Evolutionary conservation across 2,888 invertebrate species (phyloP).

Genomic region (Nephrotoma guestfalica): DNA sequence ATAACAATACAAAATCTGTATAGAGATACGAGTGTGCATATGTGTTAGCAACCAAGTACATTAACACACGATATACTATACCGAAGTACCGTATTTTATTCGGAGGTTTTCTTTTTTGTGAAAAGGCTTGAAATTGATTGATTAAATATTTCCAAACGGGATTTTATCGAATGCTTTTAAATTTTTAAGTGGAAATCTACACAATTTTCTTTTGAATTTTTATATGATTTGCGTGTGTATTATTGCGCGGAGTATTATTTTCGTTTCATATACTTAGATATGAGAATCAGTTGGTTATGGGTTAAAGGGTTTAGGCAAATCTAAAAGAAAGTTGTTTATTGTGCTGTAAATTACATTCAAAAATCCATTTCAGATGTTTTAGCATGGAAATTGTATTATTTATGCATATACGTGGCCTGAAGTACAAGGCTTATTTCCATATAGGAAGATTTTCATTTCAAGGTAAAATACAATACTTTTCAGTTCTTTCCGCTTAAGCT

Average conservation of each 20-base stretch:
- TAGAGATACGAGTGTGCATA: neutral
- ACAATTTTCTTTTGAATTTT: neutral
- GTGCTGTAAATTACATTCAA: too few relatives aligned
- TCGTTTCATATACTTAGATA: neutral
- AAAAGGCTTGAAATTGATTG: neutral
- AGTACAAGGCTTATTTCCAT: too few relatives aligned
- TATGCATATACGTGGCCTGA: too few relatives aligned
- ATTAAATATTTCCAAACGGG: neutral
- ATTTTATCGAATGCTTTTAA: neutral
- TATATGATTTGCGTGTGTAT: neutral
- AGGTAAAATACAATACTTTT: too few relatives aligned
- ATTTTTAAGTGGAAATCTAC: neutral
- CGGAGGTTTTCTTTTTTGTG: neutral
- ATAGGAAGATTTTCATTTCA: too few relatives aligned
- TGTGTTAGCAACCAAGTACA: neutral
- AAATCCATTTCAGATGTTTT: too few relatives aligned
- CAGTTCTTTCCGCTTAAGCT: too few relatives aligned
- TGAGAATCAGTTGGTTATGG: neutral
- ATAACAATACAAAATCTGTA: neutral
- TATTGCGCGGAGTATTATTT: neutral
- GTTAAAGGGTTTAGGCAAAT: neutral
- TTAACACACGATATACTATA: neutral
- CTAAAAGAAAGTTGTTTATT: neutral
- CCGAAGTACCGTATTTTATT: neutral
- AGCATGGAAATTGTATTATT: too few relatives aligned